Percentiles rank a stretch among this genome's conserved stretches.
Evolutionary conservation across 2,797 vertebrate species (phyloP).

Genomic region (Phylloscopus collybita): DNA sequence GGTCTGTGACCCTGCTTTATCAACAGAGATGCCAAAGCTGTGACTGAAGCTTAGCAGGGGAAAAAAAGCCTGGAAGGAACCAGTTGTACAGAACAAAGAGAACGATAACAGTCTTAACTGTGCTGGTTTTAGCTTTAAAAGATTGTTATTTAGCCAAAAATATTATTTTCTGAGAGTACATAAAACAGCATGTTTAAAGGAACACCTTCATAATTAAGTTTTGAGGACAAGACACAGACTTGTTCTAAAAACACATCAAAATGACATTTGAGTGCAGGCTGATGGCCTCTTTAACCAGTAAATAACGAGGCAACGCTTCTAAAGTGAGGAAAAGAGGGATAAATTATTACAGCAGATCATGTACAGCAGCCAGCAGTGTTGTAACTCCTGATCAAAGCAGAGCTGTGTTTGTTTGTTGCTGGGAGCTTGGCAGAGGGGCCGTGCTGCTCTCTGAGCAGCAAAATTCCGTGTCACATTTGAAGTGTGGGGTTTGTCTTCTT

Average conservation of each 20-base stretch:
- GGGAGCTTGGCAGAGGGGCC: not conserved
- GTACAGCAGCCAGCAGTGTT: not conserved
- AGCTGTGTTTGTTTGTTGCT: slow-evolving; percentile 10
- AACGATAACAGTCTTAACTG: not conserved
- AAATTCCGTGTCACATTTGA: not conserved
- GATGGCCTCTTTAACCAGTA: slow-evolving; percentile 18
- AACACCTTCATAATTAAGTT: not conserved
- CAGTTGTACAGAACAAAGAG: not conserved
- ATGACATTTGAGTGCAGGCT: not conserved
- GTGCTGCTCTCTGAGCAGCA: not conserved
- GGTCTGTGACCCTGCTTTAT: not conserved
- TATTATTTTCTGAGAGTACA: not conserved
- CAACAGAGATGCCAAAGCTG: not conserved
- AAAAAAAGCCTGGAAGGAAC: not conserved
- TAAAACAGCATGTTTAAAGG: not conserved
- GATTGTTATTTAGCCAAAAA: not conserved
- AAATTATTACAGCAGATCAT: not conserved
- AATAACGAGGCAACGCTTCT: not conserved
- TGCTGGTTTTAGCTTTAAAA: not conserved
- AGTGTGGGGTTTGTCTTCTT: not conserved
- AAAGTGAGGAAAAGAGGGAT: not conserved
- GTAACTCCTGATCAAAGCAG: slow-evolving; percentile 52
- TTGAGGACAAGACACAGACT: not conserved
- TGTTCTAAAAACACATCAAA: not conserved
- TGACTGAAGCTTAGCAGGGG: not conserved